Evolutionary conservation across 2,888 invertebrate genomes (phyloP).

Genomic region (Agrenia bidenticulata): DNA sequence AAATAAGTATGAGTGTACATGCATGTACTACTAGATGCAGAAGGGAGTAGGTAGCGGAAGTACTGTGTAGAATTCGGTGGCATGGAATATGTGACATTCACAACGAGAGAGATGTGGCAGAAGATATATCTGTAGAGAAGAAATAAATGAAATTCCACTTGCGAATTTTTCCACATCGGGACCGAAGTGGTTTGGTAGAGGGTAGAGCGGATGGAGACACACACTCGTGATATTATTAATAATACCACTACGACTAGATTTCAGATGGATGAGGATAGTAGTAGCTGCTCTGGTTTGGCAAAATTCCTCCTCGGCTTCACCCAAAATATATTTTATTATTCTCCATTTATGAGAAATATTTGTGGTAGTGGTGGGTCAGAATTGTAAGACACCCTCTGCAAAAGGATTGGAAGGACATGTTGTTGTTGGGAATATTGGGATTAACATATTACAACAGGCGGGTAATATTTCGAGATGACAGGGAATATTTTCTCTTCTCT

Average conservation of each 20-base stretch:
- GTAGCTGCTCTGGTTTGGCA: not conserved
- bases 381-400: too few species aligned
- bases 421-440: too few species aligned
- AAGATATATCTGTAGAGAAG: not conserved
- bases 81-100: too few species aligned
- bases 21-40: too few species aligned
- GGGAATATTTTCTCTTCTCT: conserved; percentile 20
- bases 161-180: conserved; percentile 1
- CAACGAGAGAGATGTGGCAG: too few species aligned
- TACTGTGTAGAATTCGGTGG: too few species aligned
- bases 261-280: not conserved
- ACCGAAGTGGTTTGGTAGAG: not conserved
- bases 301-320: not conserved
- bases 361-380: not conserved
- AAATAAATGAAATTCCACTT: conserved; percentile 22
- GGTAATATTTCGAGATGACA: conserved; percentile 20
- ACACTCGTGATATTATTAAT: not conserved
- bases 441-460: conserved; percentile 22
- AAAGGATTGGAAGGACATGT: conserved; percentile 1
- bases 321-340: conserved; percentile 7
- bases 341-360: conserved; percentile 11
- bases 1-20: too few species aligned
- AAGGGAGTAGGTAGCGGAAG: too few species aligned
- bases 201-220: not conserved
- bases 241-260: not conserved